Conservation (phyloP, 2,888 invertebrate genomes). For the Hirtodrosophila trivittata region DNA sequence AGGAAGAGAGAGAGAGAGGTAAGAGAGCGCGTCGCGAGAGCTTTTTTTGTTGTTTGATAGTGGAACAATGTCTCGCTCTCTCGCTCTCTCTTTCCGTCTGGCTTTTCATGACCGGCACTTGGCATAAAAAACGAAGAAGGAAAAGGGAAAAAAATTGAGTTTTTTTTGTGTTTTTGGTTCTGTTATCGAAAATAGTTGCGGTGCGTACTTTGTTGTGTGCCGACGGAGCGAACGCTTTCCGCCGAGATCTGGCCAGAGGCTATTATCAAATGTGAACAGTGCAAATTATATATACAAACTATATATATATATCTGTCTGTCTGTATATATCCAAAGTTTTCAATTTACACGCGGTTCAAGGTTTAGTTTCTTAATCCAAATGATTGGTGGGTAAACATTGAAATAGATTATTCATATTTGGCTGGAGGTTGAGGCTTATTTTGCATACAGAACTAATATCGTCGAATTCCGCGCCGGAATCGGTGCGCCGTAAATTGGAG, state of each 20-base stretch:
- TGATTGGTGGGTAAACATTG: conserved; percentile 75
- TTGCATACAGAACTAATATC: conserved; percentile 75
- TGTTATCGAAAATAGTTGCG: conserved; percentile 69
- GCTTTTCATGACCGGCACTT: conserved; percentile 77
- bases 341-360: conserved; percentile 16
- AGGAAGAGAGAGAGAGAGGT: conserved; percentile 4
- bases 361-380: conserved; percentile 36
- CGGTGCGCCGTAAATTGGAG: conserved; percentile 88
- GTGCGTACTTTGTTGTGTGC: conserved; percentile 69
- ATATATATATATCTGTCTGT: neutral
- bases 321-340: neutral
- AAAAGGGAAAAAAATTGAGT: conserved; percentile 21
- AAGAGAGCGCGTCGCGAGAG: conserved; percentile 42
- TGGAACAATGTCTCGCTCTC: conserved; percentile 31
- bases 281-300: conserved; percentile 19
- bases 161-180: conserved; percentile 31
- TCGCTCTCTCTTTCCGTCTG: conserved; percentile 31
- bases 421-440: no score
- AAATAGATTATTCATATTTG: neutral
- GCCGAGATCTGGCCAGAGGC: conserved; percentile 13
- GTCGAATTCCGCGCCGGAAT: conserved; percentile 81
- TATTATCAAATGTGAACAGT: conserved; percentile 53
- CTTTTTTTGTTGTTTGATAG: conserved; percentile 38
- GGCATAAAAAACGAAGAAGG: conserved; percentile 50
- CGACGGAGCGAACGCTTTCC: conserved; percentile 36